Conservation (phyloP, 1,140 invertebrate genomes). For the Venustaconcha ellipsiformis region DNA sequence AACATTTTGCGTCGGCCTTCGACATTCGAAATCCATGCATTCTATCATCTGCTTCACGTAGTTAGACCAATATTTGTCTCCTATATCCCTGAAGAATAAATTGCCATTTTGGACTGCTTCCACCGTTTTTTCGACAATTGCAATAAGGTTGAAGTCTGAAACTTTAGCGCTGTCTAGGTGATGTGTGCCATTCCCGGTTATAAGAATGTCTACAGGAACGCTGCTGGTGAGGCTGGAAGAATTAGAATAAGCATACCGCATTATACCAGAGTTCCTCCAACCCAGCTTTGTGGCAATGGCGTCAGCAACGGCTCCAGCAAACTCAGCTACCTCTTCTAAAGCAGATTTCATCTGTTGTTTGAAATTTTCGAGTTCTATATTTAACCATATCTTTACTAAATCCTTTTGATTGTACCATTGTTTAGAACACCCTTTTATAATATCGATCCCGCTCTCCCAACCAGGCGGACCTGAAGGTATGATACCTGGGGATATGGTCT, state of each 20-base stretch:
- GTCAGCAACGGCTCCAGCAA: neutral
- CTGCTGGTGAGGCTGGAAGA: too few species aligned
- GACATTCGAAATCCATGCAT: too few species aligned
- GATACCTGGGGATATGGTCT: slow-evolving; percentile 4
- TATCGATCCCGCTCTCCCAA: neutral
- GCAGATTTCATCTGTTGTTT: neutral
- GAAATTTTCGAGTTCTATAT: neutral
- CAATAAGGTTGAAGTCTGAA: slow-evolving; percentile 1
- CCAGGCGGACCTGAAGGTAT: neutral
- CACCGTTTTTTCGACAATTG: neutral
- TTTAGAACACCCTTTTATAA: neutral
- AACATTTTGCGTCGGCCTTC: too few species aligned
- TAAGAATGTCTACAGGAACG: neutral
- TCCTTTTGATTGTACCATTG: neutral
- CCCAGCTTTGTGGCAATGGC: neutral
- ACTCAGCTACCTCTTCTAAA: neutral
- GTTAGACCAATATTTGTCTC: too few species aligned
- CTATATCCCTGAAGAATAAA: too few species aligned
- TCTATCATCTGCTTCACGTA: too few species aligned
- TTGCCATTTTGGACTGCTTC: slow-evolving; percentile 5
- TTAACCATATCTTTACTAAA: neutral
- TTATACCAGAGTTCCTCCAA: neutral
- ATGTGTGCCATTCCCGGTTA: neutral
- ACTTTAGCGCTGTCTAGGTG: neutral
- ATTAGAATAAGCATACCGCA: neutral